These are phyloP conservation scores for Dynastes hyllus DNA, from an alignment of 2,888 invertebrate genomes.

Conservation along the genomic window DNA sequence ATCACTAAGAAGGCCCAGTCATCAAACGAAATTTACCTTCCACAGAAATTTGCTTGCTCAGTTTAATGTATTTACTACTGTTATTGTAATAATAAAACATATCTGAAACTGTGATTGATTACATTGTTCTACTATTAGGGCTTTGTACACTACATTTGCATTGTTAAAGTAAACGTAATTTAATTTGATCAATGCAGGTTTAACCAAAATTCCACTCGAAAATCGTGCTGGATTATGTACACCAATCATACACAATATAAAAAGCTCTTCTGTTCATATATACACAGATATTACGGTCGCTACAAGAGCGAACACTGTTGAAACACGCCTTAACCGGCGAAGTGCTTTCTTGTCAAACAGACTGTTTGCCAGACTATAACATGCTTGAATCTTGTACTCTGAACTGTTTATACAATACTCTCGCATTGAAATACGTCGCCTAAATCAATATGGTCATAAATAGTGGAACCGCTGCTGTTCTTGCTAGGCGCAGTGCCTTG, in stretches of 20 bases:
- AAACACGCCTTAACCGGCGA: constrained; percentile 28
- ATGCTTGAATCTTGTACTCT: constrained; percentile 9
- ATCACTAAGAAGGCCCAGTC: no score
- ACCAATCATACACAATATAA: constrained; percentile 3
- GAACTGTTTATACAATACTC: constrained; percentile 35
- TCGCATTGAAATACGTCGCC: constrained; percentile 25
- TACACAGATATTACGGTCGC: constrained; percentile 14
- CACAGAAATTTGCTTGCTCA: no score
- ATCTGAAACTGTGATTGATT: no score
- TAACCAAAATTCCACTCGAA: no score
- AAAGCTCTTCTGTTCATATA: constrained; percentile 25
- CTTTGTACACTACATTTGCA: no score
- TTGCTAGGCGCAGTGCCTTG: constrained; percentile 32
- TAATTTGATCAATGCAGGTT: no score
- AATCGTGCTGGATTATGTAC: not conserved
- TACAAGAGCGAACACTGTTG: constrained; percentile 16
- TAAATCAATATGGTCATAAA: constrained; percentile 46
- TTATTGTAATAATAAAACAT: no score
- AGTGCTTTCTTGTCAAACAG: constrained; percentile 46
- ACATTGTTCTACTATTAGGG: no score
- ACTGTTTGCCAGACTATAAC: constrained; percentile 35
- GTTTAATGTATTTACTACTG: no score
- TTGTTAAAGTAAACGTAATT: no score
- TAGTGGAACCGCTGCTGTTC: constrained; percentile 24
- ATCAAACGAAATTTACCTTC: no score